These are phyloP conservation scores for Thalassaphorura encarpata DNA, from an alignment of 1,140 invertebrate genomes.

Conservation along the genomic window DNA sequence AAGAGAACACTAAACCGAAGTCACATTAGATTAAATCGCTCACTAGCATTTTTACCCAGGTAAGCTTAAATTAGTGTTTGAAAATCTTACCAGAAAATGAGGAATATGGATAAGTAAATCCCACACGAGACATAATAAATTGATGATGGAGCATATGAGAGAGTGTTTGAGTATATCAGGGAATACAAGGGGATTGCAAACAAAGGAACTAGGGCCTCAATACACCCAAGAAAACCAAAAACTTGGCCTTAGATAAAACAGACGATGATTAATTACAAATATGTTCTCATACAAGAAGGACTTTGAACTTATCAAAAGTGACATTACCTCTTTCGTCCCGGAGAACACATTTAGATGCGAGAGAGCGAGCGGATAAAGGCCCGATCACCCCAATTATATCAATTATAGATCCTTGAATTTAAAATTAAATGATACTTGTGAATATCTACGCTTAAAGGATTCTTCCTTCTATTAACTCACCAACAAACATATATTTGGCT, in stretches of 20 bases:
- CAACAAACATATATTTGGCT: slow-evolving; percentile 11
- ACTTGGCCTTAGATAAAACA: slow-evolving; percentile 20
- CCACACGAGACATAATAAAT: slow-evolving; percentile 28
- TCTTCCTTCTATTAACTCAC: slow-evolving; percentile 1
- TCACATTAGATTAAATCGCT: neutral
- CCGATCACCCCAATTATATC: slow-evolving; percentile 28
- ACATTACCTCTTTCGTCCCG: slow-evolving; percentile 27
- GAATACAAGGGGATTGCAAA: slow-evolving; percentile 30
- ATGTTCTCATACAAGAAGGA: neutral
- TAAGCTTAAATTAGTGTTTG: neutral
- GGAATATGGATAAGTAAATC: slow-evolving; percentile 20
- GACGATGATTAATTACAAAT: neutral
- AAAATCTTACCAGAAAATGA: slow-evolving; percentile 24
- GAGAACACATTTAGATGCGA: slow-evolving; percentile 30
- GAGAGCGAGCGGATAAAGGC: slow-evolving; percentile 24
- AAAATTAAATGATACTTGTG: neutral
- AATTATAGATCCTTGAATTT: slow-evolving; percentile 16
- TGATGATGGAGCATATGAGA: slow-evolving; percentile 17
- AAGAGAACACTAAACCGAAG: slow-evolving; percentile 17
- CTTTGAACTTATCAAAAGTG: neutral
- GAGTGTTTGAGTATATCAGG: slow-evolving; percentile 23
- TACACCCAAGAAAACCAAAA: slow-evolving; percentile 31
- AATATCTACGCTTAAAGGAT: neutral
- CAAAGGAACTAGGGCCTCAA: slow-evolving; percentile 30
- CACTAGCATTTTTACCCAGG: neutral